These are phyloP conservation scores for Heteromormyrus szaboi DNA, from an alignment of 2,797 vertebrate genomes.

Conservation along the genomic window DNA sequence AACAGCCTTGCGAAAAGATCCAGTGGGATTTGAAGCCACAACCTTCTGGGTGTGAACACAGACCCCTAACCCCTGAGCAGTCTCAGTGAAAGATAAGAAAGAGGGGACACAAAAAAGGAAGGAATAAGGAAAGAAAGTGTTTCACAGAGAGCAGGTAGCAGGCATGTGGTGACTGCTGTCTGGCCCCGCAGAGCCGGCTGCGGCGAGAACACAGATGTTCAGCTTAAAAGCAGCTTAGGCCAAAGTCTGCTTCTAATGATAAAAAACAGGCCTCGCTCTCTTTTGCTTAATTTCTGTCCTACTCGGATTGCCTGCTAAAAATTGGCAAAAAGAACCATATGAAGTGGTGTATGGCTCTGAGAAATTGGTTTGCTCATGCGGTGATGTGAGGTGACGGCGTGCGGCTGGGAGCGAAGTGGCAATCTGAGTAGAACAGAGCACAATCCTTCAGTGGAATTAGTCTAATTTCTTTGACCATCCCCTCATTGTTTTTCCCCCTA, in stretches of 20 bases:
- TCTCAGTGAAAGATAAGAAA: slow-evolving; percentile 8
- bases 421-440: slow-evolving; percentile 46
- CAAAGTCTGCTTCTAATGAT: slow-evolving; percentile 52
- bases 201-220: slow-evolving; percentile 54
- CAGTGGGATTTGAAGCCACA: background rate
- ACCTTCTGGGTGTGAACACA: background rate
- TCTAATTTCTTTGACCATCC: slow-evolving; percentile 47
- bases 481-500: slow-evolving; percentile 16
- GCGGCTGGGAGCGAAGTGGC: slow-evolving; percentile 52
- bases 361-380: slow-evolving; percentile 55
- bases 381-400: slow-evolving; percentile 44
- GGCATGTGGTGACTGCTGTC: slow-evolving; percentile 32
- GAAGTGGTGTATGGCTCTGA: slow-evolving; percentile 47
- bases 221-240: slow-evolving; percentile 50
- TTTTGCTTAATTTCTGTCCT: slow-evolving; percentile 43
- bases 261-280: slow-evolving; percentile 45
- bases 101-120: background rate
- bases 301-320: slow-evolving; percentile 37
- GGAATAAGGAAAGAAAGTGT: slow-evolving; percentile 31
- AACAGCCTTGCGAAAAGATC: background rate
- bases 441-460: slow-evolving; percentile 66
- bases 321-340: slow-evolving; percentile 39
- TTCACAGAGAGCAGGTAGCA: slow-evolving; percentile 22
- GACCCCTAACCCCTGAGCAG: slow-evolving; percentile 31
- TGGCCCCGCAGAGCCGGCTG: slow-evolving; percentile 39